Evolutionary conservation across 2,797 vertebrate genomes (phyloP).

Genomic region (Eospalax fontanierii): DNA sequence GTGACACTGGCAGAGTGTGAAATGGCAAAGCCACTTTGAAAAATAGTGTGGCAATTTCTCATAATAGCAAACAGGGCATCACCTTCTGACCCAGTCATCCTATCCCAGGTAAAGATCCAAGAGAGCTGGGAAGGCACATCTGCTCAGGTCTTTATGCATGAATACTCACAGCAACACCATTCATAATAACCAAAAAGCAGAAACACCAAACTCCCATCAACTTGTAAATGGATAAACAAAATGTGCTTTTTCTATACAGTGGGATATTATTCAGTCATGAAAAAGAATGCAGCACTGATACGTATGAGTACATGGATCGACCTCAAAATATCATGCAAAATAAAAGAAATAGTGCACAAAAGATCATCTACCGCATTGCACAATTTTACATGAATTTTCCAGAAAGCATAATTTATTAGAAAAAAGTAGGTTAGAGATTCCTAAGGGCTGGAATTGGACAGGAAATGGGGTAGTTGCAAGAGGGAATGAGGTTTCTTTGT

Average conservation of each 20-base stretch:
- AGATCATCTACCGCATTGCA: not conserved
- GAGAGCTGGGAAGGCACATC: not conserved
- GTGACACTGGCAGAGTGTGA: not conserved
- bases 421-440: not conserved
- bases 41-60: not conserved
- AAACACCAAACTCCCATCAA: not conserved
- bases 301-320: not conserved
- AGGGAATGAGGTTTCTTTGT: not conserved
- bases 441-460: not conserved
- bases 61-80: not conserved
- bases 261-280: not conserved
- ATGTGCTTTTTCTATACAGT: accelerated
- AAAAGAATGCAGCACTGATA: not conserved
- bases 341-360: not conserved
- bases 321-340: not conserved
- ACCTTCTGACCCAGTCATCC: not conserved
- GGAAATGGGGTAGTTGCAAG: not conserved
- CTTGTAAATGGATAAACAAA: not conserved
- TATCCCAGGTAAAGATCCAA: not conserved
- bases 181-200: not conserved
- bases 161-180: not conserved
- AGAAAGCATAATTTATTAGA: not conserved
- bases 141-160: not conserved
- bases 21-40: not conserved
- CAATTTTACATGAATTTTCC: not conserved